Evolutionary conservation across 2,888 invertebrate genomes (phyloP), one percentile per base, ranked within the genome.

Genomic region (Lepidochitona cinerea): DNA sequence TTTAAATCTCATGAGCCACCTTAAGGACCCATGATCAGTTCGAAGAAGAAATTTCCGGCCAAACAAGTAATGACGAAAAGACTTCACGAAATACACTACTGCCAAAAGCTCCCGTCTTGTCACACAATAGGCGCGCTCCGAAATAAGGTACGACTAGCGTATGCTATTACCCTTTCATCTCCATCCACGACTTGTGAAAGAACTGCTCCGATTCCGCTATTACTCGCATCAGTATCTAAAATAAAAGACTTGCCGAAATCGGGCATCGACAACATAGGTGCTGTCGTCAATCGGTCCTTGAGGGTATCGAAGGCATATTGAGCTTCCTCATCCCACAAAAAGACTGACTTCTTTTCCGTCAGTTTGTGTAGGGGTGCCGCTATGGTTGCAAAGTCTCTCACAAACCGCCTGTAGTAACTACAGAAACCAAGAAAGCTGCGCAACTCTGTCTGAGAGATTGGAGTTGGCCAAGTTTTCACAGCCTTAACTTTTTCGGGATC

Each of bases 161-260:
- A 79, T 3, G 75, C 70, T 32, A 81, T 70, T 0, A 80, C 80
- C 12, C 67, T 64, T 70, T 83, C 82, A 26, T 65, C 37, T 4
- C 72, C 78, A 14, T 73, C 71, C 32, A 74, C 35, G 2, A 53
- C 41, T 37, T 75, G 77, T 26, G 66, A 68, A 26, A 73, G 54
- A 5, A 77, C 75, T 12, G 73, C 75, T n/a, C 79, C 82, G 4
- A 83, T 69, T 3, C 72, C 78, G 32, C 14, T 23, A 14, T 37
- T 73, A 71, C 78, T 79, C 6, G 81, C 82, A 70, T 81, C 78
- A n/a, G 76, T 79, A 54, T 81, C 80, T 7, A 79, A 32, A 9
- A 80, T 65, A 52, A 76, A 78, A 3, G 64, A 29, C 23, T 29
- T 41, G 6, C 49, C 18, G 52, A 53, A 52, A 36, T 71, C 65